phyloP scores from a whole-genome alignment of 2,888 invertebrate species.

The Pristionchus maxplancki region DNA sequence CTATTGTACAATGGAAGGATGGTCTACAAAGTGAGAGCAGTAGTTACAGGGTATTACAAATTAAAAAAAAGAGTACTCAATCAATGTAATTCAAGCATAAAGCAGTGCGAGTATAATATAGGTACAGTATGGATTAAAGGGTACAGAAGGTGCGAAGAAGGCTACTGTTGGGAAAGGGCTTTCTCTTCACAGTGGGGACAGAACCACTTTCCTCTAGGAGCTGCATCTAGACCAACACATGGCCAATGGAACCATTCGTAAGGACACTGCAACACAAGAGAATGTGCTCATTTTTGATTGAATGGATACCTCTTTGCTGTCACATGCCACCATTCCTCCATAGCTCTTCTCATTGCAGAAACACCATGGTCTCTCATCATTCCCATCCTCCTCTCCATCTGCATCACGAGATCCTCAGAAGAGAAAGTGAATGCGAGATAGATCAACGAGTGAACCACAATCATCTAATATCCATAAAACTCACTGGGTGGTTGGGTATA shows the following conservation, averaged over 20 bases:
- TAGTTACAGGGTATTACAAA: background rate
- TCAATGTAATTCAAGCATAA: conserved; percentile 43
- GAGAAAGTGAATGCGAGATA: background rate
- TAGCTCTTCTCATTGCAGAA: conserved; percentile 72
- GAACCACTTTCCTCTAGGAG: conserved; percentile 99
- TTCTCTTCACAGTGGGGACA: conserved; percentile 88
- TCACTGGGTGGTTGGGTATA: background rate
- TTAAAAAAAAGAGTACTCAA: background rate
- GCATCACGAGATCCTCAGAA: conserved; percentile 55
- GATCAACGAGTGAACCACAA: background rate
- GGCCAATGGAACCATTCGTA: conserved; percentile 99
- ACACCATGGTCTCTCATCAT: conserved; percentile 69
- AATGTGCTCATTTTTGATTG: background rate
- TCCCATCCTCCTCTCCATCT: conserved; percentile 61
- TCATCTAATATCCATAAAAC: too few relatives aligned
- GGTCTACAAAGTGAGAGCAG: background rate
- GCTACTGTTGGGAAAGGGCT: background rate
- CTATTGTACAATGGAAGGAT: background rate
- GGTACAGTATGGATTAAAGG: background rate
- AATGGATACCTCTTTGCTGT: conserved; percentile 89
- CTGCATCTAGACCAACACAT: conserved; percentile 95
- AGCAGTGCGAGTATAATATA: background rate
- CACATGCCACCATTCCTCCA: conserved; percentile 91
- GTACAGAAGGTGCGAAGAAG: too few relatives aligned
- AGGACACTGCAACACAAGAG: conserved; percentile 86